Evolutionary conservation across 1,140 invertebrate genomes (phyloP), one percentile per base, ranked within the genome.

Genomic region (Probaryconus sp.): DNA sequence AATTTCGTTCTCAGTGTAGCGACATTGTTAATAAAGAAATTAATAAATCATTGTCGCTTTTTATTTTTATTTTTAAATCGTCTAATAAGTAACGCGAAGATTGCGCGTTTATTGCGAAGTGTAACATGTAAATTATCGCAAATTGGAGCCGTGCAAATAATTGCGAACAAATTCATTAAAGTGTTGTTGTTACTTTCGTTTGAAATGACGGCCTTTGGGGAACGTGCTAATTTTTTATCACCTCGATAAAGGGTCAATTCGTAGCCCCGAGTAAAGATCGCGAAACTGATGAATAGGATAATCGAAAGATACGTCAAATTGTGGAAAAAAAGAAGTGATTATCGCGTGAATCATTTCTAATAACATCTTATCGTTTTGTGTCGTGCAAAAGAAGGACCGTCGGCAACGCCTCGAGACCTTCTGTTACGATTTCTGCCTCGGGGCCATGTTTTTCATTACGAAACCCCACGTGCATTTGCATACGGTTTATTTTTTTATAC

Each of bases 311-410:
- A 31, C 37, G 61, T 50, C 56, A 55, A 64, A 43, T 55, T 56
- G 33, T 24, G 48, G 20, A 47, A 47, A 67, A n/a, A n/a, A 47
- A 30, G 16, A 58, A 10, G 50, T 47, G 63, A 77, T 80, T 77
- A 77, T 76, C 37, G 21, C 45, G 42, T 63, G 64, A 74, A 74
- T 68, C 72, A 68, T 61, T 71, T 73, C 38, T 77, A 76, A 81
- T 76, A 76, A 80, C 67, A 74, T 68, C 42, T 81, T 72, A 77
- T 77, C 71, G 51, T 53, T 31, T 78, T 77, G 76, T 65, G 50
- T 42, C 38, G 60, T 13, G 37, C 53, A 69, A 28, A n/a, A 58
- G 30, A 24, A 45, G 10, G 13, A 55, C 73, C 60, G 26, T 43
- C 24, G 38, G 30, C 14, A 48, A 42, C 11, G 55, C 72, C 70